These are phyloP conservation scores for Tokudaia tokunoshimensis DNA, from an alignment of 2,797 vertebrate species.

Conservation along the genomic window DNA sequence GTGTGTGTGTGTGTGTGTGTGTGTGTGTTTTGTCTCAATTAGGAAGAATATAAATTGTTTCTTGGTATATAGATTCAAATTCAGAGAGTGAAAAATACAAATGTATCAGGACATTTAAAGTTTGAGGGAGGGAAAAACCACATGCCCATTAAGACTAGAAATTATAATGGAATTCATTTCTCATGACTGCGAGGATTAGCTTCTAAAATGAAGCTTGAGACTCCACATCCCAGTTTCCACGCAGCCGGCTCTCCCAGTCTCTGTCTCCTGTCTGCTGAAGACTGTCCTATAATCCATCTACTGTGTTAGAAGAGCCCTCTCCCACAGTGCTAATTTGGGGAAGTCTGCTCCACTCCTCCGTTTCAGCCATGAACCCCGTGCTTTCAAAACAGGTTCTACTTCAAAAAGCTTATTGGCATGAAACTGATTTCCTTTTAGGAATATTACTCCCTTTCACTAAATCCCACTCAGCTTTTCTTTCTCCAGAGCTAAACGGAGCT, in stretches of 20 bases:
- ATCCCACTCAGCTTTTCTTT: conserved; percentile 82
- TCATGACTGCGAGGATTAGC: conserved; percentile 70
- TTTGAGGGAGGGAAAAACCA: conserved; percentile 75
- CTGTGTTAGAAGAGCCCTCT: conserved; percentile 69
- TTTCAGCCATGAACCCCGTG: conserved; percentile 81
- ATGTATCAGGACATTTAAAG: conserved; percentile 72
- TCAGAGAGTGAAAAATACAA: conserved; percentile 56
- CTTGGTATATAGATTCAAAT: conserved; percentile 65
- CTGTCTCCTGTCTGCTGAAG: conserved; percentile 86
- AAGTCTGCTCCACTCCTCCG: conserved; percentile 75
- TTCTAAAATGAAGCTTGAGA: conserved; percentile 78
- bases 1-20: too few relatives aligned
- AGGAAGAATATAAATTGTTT: conserved; percentile 55
- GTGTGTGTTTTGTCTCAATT: conserved; percentile 50
- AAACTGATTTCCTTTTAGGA: conserved; percentile 86
- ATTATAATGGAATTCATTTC: conserved; percentile 72
- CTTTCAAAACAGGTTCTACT: conserved; percentile 86
- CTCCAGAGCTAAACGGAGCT: conserved; percentile 81
- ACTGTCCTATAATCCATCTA: conserved; percentile 78
- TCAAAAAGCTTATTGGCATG: conserved; percentile 86
- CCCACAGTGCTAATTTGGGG: conserved; percentile 82
- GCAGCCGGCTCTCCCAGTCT: conserved; percentile 81
- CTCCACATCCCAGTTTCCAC: conserved; percentile 82
- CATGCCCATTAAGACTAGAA: conserved; percentile 53
- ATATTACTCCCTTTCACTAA: conserved; percentile 84